phyloP scores from a whole-genome alignment of 2,797 vertebrate genomes.

The Rhinella marina region DNA sequence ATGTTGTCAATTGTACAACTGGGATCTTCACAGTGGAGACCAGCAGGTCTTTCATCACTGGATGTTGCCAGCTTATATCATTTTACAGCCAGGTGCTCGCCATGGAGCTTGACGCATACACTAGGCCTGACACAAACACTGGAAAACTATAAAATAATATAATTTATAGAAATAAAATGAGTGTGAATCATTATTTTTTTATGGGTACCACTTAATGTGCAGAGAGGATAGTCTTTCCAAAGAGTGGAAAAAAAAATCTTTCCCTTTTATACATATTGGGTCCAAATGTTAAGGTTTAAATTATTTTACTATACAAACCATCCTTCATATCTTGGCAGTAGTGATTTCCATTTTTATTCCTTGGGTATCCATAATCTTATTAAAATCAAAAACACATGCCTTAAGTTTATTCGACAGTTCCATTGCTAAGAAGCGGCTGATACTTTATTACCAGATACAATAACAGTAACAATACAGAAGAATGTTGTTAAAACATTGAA shows the following conservation, averaged over 20 bases:
- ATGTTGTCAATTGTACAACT: constrained; percentile 12
- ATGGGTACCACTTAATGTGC: constrained; percentile 83
- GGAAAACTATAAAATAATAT: constrained; percentile 82
- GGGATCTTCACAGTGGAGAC: constrained; percentile 20
- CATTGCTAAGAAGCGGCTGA: constrained; percentile 70
- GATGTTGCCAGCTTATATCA: constrained; percentile 71
- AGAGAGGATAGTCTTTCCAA: constrained; percentile 81
- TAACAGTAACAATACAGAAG: constrained; percentile 68
- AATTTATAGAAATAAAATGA: constrained; percentile 82
- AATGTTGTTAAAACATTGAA: constrained; percentile 69
- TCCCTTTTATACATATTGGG: constrained; percentile 81
- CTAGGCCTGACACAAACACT: constrained; percentile 79
- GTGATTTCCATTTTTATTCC: constrained; percentile 86
- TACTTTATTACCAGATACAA: constrained; percentile 71
- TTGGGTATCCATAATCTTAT: constrained; percentile 84
- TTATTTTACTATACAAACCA: constrained; percentile 84
- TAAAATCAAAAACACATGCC: constrained; percentile 85
- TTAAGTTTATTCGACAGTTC: constrained; percentile 79
- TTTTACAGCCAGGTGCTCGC: constrained; percentile 81
- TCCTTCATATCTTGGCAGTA: constrained; percentile 85
- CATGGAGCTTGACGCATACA: constrained; percentile 79
- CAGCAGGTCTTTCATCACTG: constrained; percentile 64
- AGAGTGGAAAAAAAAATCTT: constrained; percentile 76
- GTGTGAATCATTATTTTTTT: constrained; percentile 86
- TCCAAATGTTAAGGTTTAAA: constrained; percentile 85